Conservation (phyloP, 2,113 vertebrate species). For the Cacatua alba region DNA sequence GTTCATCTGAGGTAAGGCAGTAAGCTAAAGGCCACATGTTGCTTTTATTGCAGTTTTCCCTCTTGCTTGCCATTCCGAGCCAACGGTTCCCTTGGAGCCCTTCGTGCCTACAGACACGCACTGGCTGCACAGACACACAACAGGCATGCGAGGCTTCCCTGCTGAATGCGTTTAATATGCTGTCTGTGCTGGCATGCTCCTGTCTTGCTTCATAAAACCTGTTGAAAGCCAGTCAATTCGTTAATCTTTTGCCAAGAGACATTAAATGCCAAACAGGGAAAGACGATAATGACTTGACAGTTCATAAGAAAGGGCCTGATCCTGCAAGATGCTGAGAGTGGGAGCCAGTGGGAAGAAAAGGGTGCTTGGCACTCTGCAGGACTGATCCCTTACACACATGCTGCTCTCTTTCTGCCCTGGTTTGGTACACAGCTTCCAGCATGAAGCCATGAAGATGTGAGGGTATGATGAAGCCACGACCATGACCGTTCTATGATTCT, state of each 20-base stretch:
- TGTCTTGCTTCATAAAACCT: conserved; percentile 67
- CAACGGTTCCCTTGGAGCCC: conserved; percentile 40
- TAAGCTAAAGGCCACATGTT: conserved; percentile 65
- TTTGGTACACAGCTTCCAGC: not conserved
- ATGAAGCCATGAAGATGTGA: not conserved
- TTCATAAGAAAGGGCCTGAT: conserved; percentile 28
- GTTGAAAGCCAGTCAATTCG: conserved; percentile 65
- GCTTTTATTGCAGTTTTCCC: conserved; percentile 52
- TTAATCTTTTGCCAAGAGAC: conserved; percentile 68
- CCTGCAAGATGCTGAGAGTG: not conserved
- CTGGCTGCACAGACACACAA: conserved; percentile 18
- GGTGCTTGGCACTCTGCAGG: not conserved
- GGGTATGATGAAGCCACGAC: accelerated
- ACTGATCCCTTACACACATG: not conserved
- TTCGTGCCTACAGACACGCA: conserved; percentile 43
- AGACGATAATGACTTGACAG: conserved; percentile 43
- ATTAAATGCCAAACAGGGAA: conserved; percentile 34
- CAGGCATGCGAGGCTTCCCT: conserved; percentile 31
- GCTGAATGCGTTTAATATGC: not conserved
- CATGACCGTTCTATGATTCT: not conserved
- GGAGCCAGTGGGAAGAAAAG: not conserved
- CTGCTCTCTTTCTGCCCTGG: not conserved
- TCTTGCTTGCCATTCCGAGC: not conserved
- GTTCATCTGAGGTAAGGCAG: conserved; percentile 58
- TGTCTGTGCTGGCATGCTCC: conserved; percentile 54